Evolutionary conservation across 2,797 vertebrate species (phyloP).

Genomic region (Rachycentron canadum): DNA sequence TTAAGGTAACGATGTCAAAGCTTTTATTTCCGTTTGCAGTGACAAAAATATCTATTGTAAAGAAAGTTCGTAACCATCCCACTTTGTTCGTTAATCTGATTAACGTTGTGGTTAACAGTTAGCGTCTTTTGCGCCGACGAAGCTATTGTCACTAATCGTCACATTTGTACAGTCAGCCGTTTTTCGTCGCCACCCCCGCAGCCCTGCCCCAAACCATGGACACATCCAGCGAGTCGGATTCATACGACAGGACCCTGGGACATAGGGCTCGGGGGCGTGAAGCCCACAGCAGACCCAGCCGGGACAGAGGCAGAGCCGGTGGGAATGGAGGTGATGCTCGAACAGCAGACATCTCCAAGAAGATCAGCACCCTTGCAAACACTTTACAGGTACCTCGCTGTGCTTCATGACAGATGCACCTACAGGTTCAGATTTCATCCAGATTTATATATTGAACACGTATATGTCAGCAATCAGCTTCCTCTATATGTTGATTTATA

Average conservation of each 20-base stretch:
- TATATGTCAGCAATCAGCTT: not conserved
- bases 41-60: not conserved
- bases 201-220: slow-evolving; percentile 83
- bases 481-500: not conserved
- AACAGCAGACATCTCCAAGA: slow-evolving; percentile 86
- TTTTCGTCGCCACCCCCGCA: not conserved
- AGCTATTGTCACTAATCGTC: slow-evolving; percentile 17
- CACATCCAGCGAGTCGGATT: slow-evolving; percentile 92
- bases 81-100: slow-evolving; percentile 54
- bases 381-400: slow-evolving; percentile 90
- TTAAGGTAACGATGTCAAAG: slow-evolving; percentile 31
- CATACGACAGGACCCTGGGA: slow-evolving; percentile 65
- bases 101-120: slow-evolving; percentile 31
- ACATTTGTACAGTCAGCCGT: slow-evolving; percentile 10
- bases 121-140: slow-evolving; percentile 6
- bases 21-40: not conserved
- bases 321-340: slow-evolving; percentile 51
- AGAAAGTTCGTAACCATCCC: slow-evolving; percentile 6
- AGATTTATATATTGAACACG: not conserved
- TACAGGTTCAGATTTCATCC: not conserved
- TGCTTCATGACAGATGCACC: too few species aligned
- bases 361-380: slow-evolving; percentile 91
- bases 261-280: slow-evolving; percentile 79
- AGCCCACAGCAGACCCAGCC: slow-evolving; percentile 67
- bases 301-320: slow-evolving; percentile 42